phyloP scores from a whole-genome alignment of 2,888 invertebrate species.

The Cistogaster globosa region DNA sequence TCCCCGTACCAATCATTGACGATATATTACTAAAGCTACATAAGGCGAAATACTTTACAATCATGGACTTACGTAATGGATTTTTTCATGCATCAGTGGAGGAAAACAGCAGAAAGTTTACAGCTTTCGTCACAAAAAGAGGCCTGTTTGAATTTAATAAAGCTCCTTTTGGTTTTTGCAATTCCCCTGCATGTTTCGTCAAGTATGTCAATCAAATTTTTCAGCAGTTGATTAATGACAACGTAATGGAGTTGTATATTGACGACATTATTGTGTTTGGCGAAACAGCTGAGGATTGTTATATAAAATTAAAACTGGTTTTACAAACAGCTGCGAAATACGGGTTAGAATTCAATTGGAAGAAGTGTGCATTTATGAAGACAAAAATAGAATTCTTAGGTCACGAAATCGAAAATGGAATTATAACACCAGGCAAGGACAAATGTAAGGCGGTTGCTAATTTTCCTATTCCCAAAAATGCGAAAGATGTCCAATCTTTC shows the following conservation, averaged over 20 bases:
- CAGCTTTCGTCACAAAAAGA: neutral
- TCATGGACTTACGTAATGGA: neutral
- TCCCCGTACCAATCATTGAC: neutral
- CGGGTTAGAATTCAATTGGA: neutral
- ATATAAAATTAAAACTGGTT: neutral
- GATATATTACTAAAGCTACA: neutral
- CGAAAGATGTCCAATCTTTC: neutral
- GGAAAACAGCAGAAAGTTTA: neutral
- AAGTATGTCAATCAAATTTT: neutral
- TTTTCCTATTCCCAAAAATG: neutral
- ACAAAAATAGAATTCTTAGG: neutral
- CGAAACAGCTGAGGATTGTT: neutral
- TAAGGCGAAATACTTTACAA: neutral
- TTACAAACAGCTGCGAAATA: neutral
- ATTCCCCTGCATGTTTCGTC: neutral
- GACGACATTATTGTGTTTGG: neutral
- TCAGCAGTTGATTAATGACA: neutral
- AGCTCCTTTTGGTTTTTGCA: neutral
- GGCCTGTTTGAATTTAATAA: neutral
- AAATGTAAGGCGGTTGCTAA: too few species aligned
- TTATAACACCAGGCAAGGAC: neutral
- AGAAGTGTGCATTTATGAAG: neutral
- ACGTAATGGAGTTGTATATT: neutral
- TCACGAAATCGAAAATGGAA: neutral
- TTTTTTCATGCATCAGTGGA: neutral